These are phyloP conservation scores for Lacerta agilis DNA, from an alignment of 2,797 vertebrate genomes.

Conservation along the genomic window DNA sequence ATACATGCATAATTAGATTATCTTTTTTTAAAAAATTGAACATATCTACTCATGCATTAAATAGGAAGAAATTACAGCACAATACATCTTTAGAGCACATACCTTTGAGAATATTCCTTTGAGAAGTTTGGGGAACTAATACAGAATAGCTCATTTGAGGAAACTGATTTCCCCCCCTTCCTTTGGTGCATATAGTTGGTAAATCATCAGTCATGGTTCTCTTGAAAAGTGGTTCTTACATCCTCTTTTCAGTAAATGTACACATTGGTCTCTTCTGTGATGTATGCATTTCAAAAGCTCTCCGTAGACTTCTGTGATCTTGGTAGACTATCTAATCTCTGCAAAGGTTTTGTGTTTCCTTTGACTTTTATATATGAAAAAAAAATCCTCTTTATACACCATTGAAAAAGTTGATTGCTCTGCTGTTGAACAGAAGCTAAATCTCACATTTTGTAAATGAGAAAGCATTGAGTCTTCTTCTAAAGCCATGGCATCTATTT, in stretches of 20 bases:
- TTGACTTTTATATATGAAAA: conserved; percentile 23
- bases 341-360: conserved; percentile 48
- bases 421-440: neutral
- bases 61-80: conserved; percentile 35
- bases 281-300: conserved; percentile 44
- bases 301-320: conserved; percentile 21
- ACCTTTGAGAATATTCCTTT: too few species aligned
- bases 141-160: conserved; percentile 38
- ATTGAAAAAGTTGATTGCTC: conserved; percentile 27
- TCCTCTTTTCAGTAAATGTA: conserved; percentile 61
- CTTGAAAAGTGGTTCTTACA: conserved; percentile 43
- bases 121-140: conserved; percentile 40
- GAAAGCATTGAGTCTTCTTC: neutral
- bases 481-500: neutral
- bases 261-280: conserved; percentile 52
- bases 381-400: neutral
- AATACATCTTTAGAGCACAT: conserved; percentile 28
- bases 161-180: neutral
- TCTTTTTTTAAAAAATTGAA: conserved; percentile 2
- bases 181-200: conserved; percentile 47
- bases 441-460: conserved; percentile 21
- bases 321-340: conserved; percentile 48
- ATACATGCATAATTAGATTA: neutral
- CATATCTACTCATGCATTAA: neutral
- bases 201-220: conserved; percentile 50